Conservation (phyloP, 2,888 invertebrate genomes). For the Drosophila macrospina region DNA sequence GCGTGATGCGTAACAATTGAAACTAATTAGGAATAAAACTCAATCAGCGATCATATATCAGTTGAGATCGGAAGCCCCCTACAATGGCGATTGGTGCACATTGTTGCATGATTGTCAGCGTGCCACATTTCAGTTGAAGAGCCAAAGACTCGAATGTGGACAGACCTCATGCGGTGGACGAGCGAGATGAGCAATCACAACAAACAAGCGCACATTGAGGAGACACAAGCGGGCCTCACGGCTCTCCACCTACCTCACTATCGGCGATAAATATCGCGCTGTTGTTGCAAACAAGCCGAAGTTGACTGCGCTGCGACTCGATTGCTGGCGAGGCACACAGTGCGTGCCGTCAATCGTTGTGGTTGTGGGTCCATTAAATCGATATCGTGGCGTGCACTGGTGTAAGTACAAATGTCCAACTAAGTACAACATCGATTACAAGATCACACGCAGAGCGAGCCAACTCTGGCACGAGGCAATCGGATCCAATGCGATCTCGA, state of each 20-base stretch:
- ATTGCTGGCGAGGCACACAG: constrained; percentile 43
- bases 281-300: constrained; percentile 28
- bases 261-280: constrained; percentile 71
- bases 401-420: constrained; percentile 76
- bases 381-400: constrained; percentile 79
- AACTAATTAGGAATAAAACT: constrained; percentile 70
- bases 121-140: constrained; percentile 27
- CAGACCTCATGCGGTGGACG: constrained; percentile 43
- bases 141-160: neutral
- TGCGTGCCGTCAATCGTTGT: constrained; percentile 64
- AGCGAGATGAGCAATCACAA: constrained; percentile 22
- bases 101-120: constrained; percentile 18
- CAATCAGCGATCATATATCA: constrained; percentile 70
- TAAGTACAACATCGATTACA: constrained; percentile 82
- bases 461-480: constrained; percentile 51
- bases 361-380: constrained; percentile 75
- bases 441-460: constrained; percentile 76
- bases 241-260: constrained; percentile 41
- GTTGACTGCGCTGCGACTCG: constrained; percentile 30
- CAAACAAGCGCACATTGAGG: constrained; percentile 16
- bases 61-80: constrained; percentile 28
- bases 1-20: constrained; percentile 55
- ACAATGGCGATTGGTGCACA: constrained; percentile 37
- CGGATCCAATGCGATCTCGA: neutral
- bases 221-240: constrained; percentile 45